Evolutionary conservation across 2,113 vertebrate species (phyloP), one percentile per base, ranked within the genome.

Genomic region (Phrynosoma blainvillii): DNA sequence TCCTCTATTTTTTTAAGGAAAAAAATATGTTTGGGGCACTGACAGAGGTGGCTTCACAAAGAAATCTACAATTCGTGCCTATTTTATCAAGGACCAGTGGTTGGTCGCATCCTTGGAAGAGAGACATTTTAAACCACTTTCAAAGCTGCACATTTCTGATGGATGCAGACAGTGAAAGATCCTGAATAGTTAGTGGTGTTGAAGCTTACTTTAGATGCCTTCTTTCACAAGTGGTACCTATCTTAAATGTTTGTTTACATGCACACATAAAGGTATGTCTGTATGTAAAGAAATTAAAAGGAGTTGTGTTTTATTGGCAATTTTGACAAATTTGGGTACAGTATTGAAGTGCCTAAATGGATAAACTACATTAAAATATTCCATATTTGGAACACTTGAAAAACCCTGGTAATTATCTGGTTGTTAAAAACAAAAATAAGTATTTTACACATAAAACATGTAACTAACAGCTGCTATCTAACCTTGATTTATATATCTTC

Each of bases 211-310:
- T 95, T 95, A 88, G 93, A 97, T 98, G 97, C 98, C 97, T 98
- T 98, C 97, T 97, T 97, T 97, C 95, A 97, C 95, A 96, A 93
- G 96, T 93, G 97, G 96, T 97, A 96, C 96, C 95, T 96, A 95
- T 93, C 92, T 77, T 87, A 65, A 93, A 86, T 47, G 56, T 90
- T 89, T 93, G 91, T 91, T 87, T 92, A 91, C 65, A 85, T 89
- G 89, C 90, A 92, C 25, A 86, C 65, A 86, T 12, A 86, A 10
- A 79, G 70, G 65, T 66, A 23, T 62, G 30, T 62, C 6, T 91
- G 88, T 9, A 20, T 23, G 59, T 76, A 42, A 74, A 92, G 89
- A 90, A 88, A 91, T 70, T 89, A 94, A 95, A 89, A 91, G 96
- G 95, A 95, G 96, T 96, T 94, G 94, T 92, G 95, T 94, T 96